Base-by-base conservation (phyloP, 2,888 invertebrate species). In the Drosophila atroscutellata region DNA sequence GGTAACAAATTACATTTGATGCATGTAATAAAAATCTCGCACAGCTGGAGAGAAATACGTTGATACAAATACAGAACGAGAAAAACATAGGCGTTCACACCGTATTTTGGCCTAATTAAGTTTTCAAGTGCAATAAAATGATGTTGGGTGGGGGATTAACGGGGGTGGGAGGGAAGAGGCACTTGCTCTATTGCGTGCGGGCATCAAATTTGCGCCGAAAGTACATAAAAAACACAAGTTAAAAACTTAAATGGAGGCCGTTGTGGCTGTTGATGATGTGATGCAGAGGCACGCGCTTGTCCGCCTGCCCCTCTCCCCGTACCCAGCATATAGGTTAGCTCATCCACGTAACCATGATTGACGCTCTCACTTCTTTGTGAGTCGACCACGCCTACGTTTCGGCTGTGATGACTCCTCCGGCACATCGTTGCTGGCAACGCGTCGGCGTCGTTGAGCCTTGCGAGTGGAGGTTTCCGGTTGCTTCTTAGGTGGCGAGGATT, bases 61-160 rank as follows among this genome's bases (percentile, higher is more conserved):
- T 54, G 55, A 65, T 66, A 80, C 51, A 64, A 65, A 67, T 69
- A 76, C 39, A 36, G 51, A 51, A 66, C 54, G 45, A 56, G 56
- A 54, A 61, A 68, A 71, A 77, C 77, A 79, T 82, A 83, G 78
- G 81, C 82, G 82, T 86, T 86, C 77, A 77, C 88, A 89, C 83
- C 86, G 86, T 80, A 85, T 81, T 87, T 80, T 72, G 82, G 80
- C 88, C 91, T 92, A 92, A 92, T 92, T 92, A 92, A 91, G 91
- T 91, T 91, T 90, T 90, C 86, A 90, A 91, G 83, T 86, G 92
- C 91, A 91, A 92, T 92, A 92, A 92, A 92, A 92, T 91, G 83
- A 87, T 87, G 87, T 79, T 24, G 76, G 36, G 37, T 7, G 26
- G 9, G 42, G 56, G 15, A 24, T 45, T 45, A 87, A 79, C 28